Evolutionary conservation across 2,797 vertebrate genomes (phyloP).

Genomic region (Sebastes matsubarae): DNA sequence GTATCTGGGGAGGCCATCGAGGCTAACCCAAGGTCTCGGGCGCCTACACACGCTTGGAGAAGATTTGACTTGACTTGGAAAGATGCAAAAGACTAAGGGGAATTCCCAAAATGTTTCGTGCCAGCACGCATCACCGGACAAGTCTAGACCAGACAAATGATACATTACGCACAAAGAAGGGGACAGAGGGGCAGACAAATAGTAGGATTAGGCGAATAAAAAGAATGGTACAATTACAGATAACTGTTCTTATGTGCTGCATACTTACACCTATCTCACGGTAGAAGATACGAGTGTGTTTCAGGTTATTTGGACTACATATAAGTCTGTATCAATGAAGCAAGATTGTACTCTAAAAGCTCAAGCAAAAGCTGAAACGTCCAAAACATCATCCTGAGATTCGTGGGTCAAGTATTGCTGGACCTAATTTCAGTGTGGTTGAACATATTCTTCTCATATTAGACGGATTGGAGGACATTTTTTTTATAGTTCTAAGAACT

Average conservation of each 20-base stretch:
- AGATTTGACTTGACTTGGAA: constrained; percentile 14
- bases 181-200: constrained; percentile 51
- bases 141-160: constrained; percentile 77
- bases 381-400: neutral
- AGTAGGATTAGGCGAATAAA: constrained; percentile 44
- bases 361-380: neutral
- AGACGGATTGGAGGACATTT: no score
- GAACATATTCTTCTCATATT: neutral
- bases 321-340: no score
- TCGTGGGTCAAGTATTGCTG: neutral
- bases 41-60: constrained; percentile 18
- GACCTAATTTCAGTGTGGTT: neutral
- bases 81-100: constrained; percentile 48
- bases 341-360: no score
- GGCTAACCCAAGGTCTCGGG: constrained; percentile 36
- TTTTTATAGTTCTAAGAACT: no score
- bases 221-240: constrained; percentile 43
- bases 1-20: constrained; percentile 35
- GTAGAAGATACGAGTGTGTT: neutral
- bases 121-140: constrained; percentile 60
- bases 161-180: constrained; percentile 43
- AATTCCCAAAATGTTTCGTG: constrained; percentile 71
- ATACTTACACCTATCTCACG: neutral
- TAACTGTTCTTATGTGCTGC: constrained; percentile 31
- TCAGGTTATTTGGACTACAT: neutral